These are phyloP conservation scores for Polyergus mexicanus DNA, from an alignment of 1,140 invertebrate species.

Conservation along the genomic window DNA sequence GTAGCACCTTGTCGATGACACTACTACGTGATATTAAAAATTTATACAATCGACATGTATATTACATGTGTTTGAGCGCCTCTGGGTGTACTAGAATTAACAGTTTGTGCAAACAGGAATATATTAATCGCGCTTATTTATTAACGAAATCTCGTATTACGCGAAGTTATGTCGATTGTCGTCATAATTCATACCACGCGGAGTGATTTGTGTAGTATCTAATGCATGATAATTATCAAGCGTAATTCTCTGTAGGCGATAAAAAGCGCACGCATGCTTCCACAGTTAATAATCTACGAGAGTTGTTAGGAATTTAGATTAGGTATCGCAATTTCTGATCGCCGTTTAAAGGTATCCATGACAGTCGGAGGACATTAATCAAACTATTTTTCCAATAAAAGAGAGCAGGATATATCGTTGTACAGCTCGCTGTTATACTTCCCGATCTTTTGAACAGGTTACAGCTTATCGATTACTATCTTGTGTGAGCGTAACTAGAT, in stretches of 20 bases:
- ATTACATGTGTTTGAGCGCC: not conserved
- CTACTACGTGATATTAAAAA: slow-evolving; percentile 44
- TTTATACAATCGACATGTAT: slow-evolving; percentile 17
- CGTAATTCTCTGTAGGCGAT: not conserved
- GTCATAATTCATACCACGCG: slow-evolving; percentile 22
- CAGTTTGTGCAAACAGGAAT: slow-evolving; percentile 36
- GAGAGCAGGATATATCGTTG: slow-evolving; percentile 15
- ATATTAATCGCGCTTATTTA: slow-evolving; percentile 44
- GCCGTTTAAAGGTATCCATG: slow-evolving; percentile 65
- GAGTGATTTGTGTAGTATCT: slow-evolving; percentile 35
- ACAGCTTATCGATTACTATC: slow-evolving; percentile 23
- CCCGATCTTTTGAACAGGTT: slow-evolving; percentile 39
- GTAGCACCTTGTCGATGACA: slow-evolving; percentile 35
- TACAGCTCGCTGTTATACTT: slow-evolving; percentile 32
- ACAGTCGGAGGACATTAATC: slow-evolving; percentile 66
- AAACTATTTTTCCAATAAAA: slow-evolving; percentile 70
- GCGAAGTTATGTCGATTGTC: slow-evolving; percentile 38
- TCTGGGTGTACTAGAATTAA: slow-evolving; percentile 29
- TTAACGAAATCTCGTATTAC: slow-evolving; percentile 45
- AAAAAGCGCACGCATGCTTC: slow-evolving; percentile 32
- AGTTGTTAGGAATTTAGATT: slow-evolving; percentile 68
- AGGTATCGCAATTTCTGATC: slow-evolving; percentile 57
- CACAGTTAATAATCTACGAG: slow-evolving; percentile 41
- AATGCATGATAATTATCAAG: slow-evolving; percentile 52
- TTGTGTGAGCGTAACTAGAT: slow-evolving; percentile 33